Percentiles rank a stretch among this genome's conserved stretches.
Evolutionary conservation across 2,113 vertebrate species (phyloP).

Genomic region (Microtus pennsylvanicus): DNA sequence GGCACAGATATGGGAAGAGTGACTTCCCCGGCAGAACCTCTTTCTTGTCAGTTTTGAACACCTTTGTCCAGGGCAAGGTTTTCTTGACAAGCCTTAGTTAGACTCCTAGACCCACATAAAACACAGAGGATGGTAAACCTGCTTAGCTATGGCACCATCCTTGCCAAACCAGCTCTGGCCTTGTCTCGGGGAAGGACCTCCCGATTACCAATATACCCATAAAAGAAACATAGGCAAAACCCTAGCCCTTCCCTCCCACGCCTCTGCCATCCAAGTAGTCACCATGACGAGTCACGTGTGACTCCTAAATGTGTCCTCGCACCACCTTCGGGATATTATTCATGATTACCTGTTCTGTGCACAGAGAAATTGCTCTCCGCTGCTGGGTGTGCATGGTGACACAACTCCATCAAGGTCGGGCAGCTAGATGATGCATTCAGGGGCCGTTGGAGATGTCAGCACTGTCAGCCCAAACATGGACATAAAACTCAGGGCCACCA

Average conservation of each 20-base stretch:
- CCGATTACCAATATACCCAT: neutral
- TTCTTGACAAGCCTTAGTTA: neutral
- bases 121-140: neutral
- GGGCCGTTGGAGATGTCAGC: neutral
- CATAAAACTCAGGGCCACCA: too few species aligned
- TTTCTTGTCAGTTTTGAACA: neutral
- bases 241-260: neutral
- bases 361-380: neutral
- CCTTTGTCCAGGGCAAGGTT: neutral
- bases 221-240: neutral
- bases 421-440: neutral
- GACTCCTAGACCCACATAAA: neutral
- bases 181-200: neutral
- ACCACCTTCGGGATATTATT: neutral
- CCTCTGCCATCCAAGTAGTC: neutral
- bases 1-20: neutral
- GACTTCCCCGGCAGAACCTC: neutral
- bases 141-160: fast-evolving
- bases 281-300: neutral
- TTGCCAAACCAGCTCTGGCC: neutral
- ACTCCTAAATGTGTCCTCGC: neutral
- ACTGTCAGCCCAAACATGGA: too few species aligned
- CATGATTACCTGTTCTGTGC: neutral
- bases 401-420: too few species aligned
- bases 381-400: neutral